These are phyloP conservation scores for Pandemis corylana DNA, from an alignment of 2,888 invertebrate genomes.

Conservation along the genomic window DNA sequence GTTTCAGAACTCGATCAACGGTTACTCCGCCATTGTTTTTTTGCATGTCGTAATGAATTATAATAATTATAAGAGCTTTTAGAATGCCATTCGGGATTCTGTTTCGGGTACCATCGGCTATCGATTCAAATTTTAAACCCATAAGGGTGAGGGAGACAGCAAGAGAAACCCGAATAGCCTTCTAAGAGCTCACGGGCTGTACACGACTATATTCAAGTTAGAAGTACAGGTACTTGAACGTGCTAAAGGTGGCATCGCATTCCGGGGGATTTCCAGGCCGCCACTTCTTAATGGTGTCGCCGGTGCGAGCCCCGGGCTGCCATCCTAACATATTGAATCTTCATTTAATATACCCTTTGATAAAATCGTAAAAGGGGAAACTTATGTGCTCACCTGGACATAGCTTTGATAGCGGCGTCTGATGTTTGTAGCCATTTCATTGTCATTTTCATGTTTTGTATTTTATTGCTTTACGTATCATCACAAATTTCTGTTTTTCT, in stretches of 20 bases:
- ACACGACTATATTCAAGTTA: too few species aligned
- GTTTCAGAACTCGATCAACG: too few species aligned
- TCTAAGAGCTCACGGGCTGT: too few species aligned
- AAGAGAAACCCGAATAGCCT: too few species aligned
- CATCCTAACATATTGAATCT: conserved; percentile 77
- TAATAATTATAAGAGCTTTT: too few species aligned
- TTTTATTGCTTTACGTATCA: not conserved
- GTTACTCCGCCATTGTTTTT: too few species aligned
- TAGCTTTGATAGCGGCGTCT: not conserved
- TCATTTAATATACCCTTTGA: conserved; percentile 73
- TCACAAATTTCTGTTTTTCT: too few species aligned
- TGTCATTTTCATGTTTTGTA: not conserved
- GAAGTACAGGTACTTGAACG: not conserved
- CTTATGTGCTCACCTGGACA: conserved; percentile 22
- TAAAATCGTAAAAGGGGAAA: conserved; percentile 44
- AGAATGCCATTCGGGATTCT: too few species aligned
- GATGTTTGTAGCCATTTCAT: not conserved
- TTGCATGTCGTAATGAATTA: too few species aligned
- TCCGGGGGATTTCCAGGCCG: conserved; percentile 76
- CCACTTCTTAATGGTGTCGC: conserved; percentile 80
- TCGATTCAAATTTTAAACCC: too few species aligned
- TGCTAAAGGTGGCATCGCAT: conserved; percentile 65
- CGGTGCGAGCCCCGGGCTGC: conserved; percentile 56
- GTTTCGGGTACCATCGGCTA: too few species aligned
- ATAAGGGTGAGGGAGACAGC: too few species aligned